These are phyloP conservation scores for Sphinx pinastri DNA, from an alignment of 2,888 invertebrate species.

Conservation along the genomic window DNA sequence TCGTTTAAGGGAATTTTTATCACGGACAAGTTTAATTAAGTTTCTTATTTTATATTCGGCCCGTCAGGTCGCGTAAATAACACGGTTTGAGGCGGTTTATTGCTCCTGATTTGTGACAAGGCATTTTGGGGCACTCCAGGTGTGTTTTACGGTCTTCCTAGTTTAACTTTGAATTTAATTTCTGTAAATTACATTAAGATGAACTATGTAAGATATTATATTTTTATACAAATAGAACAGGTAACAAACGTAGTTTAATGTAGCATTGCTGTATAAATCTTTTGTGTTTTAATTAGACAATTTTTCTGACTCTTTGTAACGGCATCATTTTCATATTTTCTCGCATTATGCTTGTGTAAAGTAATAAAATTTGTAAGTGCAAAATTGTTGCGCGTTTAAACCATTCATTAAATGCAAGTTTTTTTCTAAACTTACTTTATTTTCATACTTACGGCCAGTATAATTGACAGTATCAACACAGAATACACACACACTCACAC, in stretches of 20 bases:
- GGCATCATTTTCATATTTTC: neutral
- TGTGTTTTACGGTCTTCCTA: conserved; percentile 46
- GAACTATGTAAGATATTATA: too few relatives aligned
- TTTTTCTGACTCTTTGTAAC: too few relatives aligned
- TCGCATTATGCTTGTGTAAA: neutral
- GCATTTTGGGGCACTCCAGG: conserved; percentile 38
- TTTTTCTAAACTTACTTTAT: too few relatives aligned
- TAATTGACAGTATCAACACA: too few relatives aligned
- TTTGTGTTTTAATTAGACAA: neutral
- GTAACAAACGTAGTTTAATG: too few relatives aligned
- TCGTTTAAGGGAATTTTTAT: conserved; percentile 36
- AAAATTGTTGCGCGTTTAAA: too few relatives aligned
- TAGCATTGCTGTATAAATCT: neutral
- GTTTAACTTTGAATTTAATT: conserved; percentile 45
- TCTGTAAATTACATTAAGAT: neutral
- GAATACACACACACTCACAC: too few relatives aligned
- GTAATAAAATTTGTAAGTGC: neutral
- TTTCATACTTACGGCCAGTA: too few relatives aligned
- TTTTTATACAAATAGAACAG: too few relatives aligned
- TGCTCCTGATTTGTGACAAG: conserved; percentile 41
- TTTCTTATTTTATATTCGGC: conserved; percentile 38
- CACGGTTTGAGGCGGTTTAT: conserved; percentile 36
- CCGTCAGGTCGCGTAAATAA: conserved; percentile 43
- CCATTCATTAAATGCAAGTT: too few relatives aligned
- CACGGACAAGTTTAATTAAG: conserved; percentile 39